A percentile compares a stretch with the other conserved stretches of the same genome.
Evolutionary conservation across 2,797 vertebrate genomes (phyloP).

Genomic region (Yasuhikotakia modesta): DNA sequence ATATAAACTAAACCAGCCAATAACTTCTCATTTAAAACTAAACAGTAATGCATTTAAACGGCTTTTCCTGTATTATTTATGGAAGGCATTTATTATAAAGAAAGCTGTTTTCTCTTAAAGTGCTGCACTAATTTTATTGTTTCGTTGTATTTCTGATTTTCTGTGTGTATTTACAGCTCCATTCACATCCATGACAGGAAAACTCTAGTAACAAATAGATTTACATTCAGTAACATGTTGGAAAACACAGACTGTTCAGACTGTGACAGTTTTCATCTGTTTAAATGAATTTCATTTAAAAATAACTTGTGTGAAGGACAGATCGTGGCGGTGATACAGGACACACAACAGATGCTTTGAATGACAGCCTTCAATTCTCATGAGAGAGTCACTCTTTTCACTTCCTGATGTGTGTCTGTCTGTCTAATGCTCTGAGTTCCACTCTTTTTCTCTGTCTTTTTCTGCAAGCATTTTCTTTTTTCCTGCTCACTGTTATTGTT

Average conservation of each 20-base stretch:
- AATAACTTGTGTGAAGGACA: background rate
- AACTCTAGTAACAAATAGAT: too few species aligned
- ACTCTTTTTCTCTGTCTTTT: background rate
- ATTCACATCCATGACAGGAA: too few species aligned
- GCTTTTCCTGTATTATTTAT: background rate
- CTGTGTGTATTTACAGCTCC: too few species aligned
- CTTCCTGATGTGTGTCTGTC: background rate
- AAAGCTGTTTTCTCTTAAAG: too few species aligned
- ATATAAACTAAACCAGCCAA: slow-evolving; percentile 3
- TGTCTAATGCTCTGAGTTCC: background rate
- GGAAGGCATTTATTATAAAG: background rate
- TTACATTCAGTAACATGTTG: too few species aligned
- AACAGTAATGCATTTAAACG: background rate
- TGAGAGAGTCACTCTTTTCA: background rate
- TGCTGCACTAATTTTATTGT: too few species aligned
- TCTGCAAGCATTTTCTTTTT: background rate
- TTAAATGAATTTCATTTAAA: background rate
- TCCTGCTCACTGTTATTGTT: slow-evolving; percentile 3
- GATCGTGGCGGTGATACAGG: background rate
- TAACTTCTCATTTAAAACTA: background rate
- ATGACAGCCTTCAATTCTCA: background rate
- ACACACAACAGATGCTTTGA: slow-evolving; percentile 1
- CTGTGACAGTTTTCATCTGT: background rate
- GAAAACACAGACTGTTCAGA: too few species aligned
- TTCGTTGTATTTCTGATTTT: too few species aligned